These are phyloP conservation scores for Lasiurus borealis DNA, from an alignment of 2,113 vertebrate species.

Conservation along the genomic window DNA sequence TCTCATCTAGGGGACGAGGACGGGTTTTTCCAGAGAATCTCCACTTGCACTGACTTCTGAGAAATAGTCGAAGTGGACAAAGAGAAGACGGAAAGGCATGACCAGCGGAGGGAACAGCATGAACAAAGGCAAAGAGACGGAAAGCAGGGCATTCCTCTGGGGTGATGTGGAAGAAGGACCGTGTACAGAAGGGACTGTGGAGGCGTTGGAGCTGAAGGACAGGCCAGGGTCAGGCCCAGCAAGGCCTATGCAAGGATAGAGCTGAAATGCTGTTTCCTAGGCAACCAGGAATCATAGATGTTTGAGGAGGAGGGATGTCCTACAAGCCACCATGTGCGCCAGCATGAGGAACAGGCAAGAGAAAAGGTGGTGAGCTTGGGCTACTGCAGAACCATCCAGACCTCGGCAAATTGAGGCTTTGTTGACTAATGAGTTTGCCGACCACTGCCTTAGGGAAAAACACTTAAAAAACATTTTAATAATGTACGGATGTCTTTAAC, in stretches of 20 bases:
- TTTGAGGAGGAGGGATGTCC: background rate
- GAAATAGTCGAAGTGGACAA: background rate
- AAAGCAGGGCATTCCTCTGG: background rate
- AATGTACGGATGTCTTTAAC: too few species aligned
- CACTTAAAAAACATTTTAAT: too few species aligned
- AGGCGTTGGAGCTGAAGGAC: too few species aligned
- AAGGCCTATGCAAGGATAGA: background rate
- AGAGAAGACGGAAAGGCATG: background rate
- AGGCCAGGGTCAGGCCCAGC: too few species aligned
- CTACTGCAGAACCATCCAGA: background rate
- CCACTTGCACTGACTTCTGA: background rate
- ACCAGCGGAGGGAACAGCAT: background rate
- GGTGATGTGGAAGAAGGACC: background rate
- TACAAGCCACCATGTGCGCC: background rate
- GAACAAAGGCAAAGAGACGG: background rate
- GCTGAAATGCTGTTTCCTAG: background rate
- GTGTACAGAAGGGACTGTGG: too few species aligned
- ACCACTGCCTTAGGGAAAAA: too few species aligned
- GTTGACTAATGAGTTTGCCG: too few species aligned
- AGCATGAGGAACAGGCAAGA: background rate
- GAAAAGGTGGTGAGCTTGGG: background rate
- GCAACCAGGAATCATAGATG: slow-evolving; percentile 17
- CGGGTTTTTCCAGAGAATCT: background rate
- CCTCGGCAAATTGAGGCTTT: too few species aligned
- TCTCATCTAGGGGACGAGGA: background rate